A percentile compares a stretch with the other conserved stretches of the same genome.
These are phyloP conservation scores for Microcebus jonahi DNA, from an alignment of 2,113 vertebrate species.

Conservation along the genomic window DNA sequence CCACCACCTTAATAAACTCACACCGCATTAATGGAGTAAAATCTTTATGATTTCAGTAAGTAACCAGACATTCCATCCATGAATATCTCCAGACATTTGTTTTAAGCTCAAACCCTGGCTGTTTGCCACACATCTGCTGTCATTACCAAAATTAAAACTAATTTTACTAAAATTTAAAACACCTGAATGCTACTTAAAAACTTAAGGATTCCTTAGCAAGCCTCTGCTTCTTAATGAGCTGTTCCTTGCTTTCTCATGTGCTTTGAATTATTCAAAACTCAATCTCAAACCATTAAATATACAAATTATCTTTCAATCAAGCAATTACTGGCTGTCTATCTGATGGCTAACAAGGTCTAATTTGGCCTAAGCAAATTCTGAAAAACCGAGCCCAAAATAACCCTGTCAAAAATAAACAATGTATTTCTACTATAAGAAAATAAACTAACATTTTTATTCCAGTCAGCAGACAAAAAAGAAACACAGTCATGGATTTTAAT, in stretches of 20 bases:
- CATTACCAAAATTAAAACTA: slow-evolving; percentile 78
- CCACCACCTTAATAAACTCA: slow-evolving; percentile 60
- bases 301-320: slow-evolving; percentile 71
- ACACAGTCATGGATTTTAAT: not conserved
- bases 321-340: slow-evolving; percentile 65
- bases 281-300: slow-evolving; percentile 55
- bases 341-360: slow-evolving; percentile 58
- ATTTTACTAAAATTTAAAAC: slow-evolving; percentile 72
- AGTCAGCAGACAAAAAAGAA: slow-evolving; percentile 15
- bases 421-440: slow-evolving; percentile 30
- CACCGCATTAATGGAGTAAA: slow-evolving; percentile 34
- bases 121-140: slow-evolving; percentile 66
- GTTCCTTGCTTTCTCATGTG: slow-evolving; percentile 48
- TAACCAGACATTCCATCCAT: slow-evolving; percentile 49
- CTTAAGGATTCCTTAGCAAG: slow-evolving; percentile 57
- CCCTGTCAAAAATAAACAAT: slow-evolving; percentile 20
- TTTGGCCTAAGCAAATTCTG: slow-evolving; percentile 25
- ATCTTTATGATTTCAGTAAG: slow-evolving; percentile 47
- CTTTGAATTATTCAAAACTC: slow-evolving; percentile 76
- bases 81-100: slow-evolving; percentile 45
- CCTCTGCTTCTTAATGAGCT: slow-evolving; percentile 68
- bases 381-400: slow-evolving; percentile 63
- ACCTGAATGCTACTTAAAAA: slow-evolving; percentile 71
- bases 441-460: slow-evolving; percentile 41
- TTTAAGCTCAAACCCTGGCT: slow-evolving; percentile 60